Evolutionary conservation across 2,797 vertebrate genomes (phyloP), one percentile per base, ranked within the genome.

Genomic region (Myotis daubentonii): DNA sequence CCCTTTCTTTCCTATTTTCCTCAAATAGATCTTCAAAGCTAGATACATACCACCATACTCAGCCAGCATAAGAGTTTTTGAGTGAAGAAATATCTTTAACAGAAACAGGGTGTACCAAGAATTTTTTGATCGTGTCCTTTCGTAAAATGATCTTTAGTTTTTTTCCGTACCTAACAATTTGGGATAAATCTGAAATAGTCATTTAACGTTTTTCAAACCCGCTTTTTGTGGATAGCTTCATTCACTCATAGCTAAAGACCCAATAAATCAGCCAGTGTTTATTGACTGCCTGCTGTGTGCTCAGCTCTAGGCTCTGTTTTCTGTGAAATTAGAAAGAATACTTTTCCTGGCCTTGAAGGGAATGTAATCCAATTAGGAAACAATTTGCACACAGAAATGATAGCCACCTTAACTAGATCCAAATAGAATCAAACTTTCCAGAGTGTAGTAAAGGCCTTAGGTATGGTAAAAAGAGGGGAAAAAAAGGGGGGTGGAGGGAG

Each of bases 121-220:
- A 95, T 75, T 47, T 85, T 79, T 82, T 51, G 16, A 57, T 79
- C 23, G 2, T 79, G 36, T 89, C 6, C 6, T 85, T 87, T 83
- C 23, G 94, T 83, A 81, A 93, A 76, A 4, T 82, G 28, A 76
- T 89, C 4, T 79, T 89, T 93, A 65, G 62, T 68, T 71, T 60
- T 86, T 96, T 94, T 68, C 62, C 57, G 94, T 49, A 68, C 74
- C 22, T 86, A 72, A 66, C 47, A 87, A 44, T 83, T 71, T 89
- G 60, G 41, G 53, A 94, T 76, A 70, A 82, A 82, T 80, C 65
- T 62, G 70, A 94, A 87, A 86, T 41, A 79, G 44, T 57, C 65
- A 87, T 91, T 94, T 94, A 66, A 75, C 5, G 85, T 84, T 95
- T 92, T 85, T 96, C 38, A 79, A 66, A n/a, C 30, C n/a, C 53